Conservation (phyloP, 1,140 invertebrate genomes). For the Drosophila bocqueti region DNA sequence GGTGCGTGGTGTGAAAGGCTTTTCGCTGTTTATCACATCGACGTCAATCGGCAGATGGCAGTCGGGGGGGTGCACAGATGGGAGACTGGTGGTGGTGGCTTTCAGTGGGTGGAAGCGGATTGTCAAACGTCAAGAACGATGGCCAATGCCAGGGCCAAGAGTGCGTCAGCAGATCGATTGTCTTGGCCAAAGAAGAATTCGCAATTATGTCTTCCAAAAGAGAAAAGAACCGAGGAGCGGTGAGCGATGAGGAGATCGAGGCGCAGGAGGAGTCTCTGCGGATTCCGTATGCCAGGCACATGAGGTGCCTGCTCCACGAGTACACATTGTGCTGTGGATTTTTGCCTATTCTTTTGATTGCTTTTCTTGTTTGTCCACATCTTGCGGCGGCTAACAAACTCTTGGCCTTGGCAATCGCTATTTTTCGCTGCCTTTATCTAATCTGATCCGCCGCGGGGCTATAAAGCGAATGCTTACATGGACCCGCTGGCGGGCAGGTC, state of each 20-base stretch:
- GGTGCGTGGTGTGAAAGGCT: slow-evolving; percentile 43
- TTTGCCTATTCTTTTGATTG: slow-evolving; percentile 25
- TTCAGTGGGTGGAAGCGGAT: slow-evolving; percentile 19
- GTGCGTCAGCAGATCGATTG: slow-evolving; percentile 63
- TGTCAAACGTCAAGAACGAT: slow-evolving; percentile 37
- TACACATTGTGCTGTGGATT: slow-evolving; percentile 21
- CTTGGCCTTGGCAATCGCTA: slow-evolving; percentile 52
- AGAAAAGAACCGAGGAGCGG: background rate
- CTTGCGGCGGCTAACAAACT: slow-evolving; percentile 69
- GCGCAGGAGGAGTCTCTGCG: background rate
- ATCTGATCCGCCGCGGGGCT: slow-evolving; percentile 46
- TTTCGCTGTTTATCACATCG: slow-evolving; percentile 48
- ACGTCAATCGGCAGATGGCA: slow-evolving; percentile 44
- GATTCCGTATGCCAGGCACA: slow-evolving; percentile 51
- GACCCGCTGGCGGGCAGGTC: background rate
- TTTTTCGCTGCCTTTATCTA: slow-evolving; percentile 58
- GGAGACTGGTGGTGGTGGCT: slow-evolving; percentile 5
- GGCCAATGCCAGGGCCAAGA: slow-evolving; percentile 57
- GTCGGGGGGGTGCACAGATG: slow-evolving; percentile 4
- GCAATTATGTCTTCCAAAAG: slow-evolving; percentile 55
- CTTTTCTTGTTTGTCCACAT: slow-evolving; percentile 54
- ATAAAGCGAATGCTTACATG: slow-evolving; percentile 34
- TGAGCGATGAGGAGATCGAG: background rate
- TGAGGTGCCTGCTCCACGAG: background rate
- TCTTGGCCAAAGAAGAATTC: slow-evolving; percentile 52